phyloP scores from a whole-genome alignment of 2,888 invertebrate species.

The Tipula vernalis region DNA sequence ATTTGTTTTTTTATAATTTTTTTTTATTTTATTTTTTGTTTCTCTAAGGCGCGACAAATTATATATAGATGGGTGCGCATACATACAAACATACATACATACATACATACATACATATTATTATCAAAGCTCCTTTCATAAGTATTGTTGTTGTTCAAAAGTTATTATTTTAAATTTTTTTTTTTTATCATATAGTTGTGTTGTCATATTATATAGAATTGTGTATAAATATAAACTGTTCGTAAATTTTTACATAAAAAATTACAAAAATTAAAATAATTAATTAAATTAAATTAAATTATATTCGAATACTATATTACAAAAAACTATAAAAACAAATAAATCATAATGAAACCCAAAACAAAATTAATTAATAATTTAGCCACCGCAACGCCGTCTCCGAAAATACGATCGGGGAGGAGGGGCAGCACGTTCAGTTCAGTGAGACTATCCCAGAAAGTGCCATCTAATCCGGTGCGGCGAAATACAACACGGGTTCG shows the following conservation, averaged over 20 bases:
- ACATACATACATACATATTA: background rate
- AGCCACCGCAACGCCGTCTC: conserved; percentile 35
- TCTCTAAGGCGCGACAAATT: background rate
- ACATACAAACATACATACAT: background rate
- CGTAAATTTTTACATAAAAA: no score
- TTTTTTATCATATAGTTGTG: background rate
- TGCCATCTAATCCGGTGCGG: conserved; percentile 39
- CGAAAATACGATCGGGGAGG: conserved; percentile 32
- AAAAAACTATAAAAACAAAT: background rate
- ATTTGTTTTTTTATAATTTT: background rate
- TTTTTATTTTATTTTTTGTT: background rate
- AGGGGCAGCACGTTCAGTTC: conserved; percentile 42
- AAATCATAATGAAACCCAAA: background rate
- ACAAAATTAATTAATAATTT: background rate
- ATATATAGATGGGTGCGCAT: background rate
- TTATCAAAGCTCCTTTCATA: background rate
- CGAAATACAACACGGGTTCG: conserved; percentile 44
- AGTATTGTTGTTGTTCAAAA: background rate
- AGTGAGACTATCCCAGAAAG: conserved; percentile 41
- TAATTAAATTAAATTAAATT: background rate
- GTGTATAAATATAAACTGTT: background rate
- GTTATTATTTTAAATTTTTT: background rate
- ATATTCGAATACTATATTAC: background rate
- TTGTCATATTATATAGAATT: background rate
- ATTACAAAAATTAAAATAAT: background rate